Evolutionary conservation across 2,113 vertebrate genomes (phyloP).

Genomic region (Microcebus ravelobensis): DNA sequence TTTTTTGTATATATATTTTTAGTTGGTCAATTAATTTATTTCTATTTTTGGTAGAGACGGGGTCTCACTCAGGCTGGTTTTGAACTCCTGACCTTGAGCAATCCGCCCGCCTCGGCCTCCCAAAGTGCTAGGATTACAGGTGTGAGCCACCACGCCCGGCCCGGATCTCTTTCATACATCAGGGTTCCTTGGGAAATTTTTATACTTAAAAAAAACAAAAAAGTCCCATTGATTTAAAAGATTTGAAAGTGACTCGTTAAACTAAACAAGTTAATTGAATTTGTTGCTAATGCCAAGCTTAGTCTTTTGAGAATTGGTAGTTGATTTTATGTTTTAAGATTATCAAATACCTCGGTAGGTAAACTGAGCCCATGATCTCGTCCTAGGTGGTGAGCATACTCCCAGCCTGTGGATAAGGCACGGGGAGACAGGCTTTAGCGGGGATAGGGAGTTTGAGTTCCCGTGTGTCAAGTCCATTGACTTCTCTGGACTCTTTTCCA

Average conservation of each 20-base stretch:
- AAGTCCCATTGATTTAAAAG: not conserved
- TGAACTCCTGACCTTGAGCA: no score
- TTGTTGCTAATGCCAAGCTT: not conserved
- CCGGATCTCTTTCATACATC: not conserved
- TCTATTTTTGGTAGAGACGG: no score
- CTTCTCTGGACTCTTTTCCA: not conserved
- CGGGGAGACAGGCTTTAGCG: not conserved
- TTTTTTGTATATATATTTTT: no score
- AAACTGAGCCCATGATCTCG: not conserved
- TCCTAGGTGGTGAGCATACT: not conserved
- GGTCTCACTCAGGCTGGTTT: no score
- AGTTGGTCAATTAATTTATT: no score
- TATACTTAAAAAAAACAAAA: not conserved
- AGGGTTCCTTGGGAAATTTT: not conserved
- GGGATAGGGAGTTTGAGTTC: not conserved
- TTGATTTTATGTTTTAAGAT: not conserved
- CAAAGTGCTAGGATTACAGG: no score
- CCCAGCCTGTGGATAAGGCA: not conserved
- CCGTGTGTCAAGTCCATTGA: not conserved
- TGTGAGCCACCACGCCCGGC: no score
- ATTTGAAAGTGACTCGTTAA: slow-evolving; percentile 26
- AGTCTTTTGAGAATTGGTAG: slow-evolving; percentile 15
- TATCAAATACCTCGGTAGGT: slow-evolving; percentile 52
- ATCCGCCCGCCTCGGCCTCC: no score
- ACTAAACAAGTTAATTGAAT: not conserved